Conservation (phyloP, 2,888 invertebrate species). For the Tridacna crocea region DNA sequence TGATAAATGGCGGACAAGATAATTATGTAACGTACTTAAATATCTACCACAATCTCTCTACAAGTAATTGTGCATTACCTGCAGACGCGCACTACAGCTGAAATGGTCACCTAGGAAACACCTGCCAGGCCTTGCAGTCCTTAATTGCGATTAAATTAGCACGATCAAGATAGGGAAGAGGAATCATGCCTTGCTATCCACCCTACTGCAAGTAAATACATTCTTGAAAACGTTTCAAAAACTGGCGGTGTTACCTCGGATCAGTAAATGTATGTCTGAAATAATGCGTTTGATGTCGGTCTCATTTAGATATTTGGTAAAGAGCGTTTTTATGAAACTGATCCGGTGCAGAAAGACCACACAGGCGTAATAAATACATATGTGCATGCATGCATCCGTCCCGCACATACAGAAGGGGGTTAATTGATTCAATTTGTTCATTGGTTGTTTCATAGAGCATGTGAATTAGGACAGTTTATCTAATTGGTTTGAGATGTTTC, state of each 20-base stretch:
- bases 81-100: slow-evolving; percentile 7
- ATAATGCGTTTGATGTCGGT: slow-evolving; percentile 10
- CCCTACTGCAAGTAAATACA: slow-evolving; percentile 8
- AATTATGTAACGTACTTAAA: too few species aligned
- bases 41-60: not conserved
- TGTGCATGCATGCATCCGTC: slow-evolving; percentile 26
- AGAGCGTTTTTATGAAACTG: slow-evolving; percentile 10
- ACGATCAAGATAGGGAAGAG: slow-evolving; percentile 10
- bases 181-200: slow-evolving; percentile 17
- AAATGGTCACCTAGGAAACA: slow-evolving; percentile 12
- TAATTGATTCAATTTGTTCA: slow-evolving; percentile 21
- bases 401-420: slow-evolving; percentile 11
- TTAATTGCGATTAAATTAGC: slow-evolving; percentile 13
- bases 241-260: slow-evolving; percentile 12
- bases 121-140: not conserved
- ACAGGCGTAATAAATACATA: slow-evolving; percentile 21
- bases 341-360: slow-evolving; percentile 22
- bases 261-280: slow-evolving; percentile 18
- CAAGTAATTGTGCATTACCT: slow-evolving; percentile 14
- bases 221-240: slow-evolving; percentile 22
- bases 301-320: slow-evolving; percentile 19
- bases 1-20: too few species aligned
- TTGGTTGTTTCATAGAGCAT: slow-evolving; percentile 2
- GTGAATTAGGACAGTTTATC: slow-evolving; percentile 21
- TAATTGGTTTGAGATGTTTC: slow-evolving; percentile 12